Evolutionary conservation across 2,888 invertebrate species (phyloP), one percentile per base, ranked within the genome.

Genomic region (Polydrusus pterygomalis): DNA sequence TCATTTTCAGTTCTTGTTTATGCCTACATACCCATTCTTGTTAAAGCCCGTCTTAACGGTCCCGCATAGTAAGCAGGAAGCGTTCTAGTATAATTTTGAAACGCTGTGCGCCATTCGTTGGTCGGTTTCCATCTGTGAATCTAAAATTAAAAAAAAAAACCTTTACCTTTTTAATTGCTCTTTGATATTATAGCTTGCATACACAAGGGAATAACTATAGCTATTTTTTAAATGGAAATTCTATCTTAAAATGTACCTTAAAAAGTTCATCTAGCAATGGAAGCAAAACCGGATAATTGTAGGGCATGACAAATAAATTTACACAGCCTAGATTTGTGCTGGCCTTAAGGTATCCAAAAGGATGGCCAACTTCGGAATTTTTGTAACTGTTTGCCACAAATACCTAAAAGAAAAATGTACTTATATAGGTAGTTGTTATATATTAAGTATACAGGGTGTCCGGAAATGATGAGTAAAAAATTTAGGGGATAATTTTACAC

Each of bases 301-400:
- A 99, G 30, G 99, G 99, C 91, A 99, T 93, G 6, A 99, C 97
- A 88, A 98, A 98, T 77, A 99, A 89, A 89, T 98, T 98, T 47
- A 99, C 99, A 86, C 97, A 96, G 0, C 93, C 95, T 77, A 98
- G 90, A 85, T 96, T 96, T 6, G 97, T 97, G 80, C 97, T 96
- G 0, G 98, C 96, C 89, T 99, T 99, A 74, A 99, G 88, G 87
- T 99, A 99, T 15, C 99, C 99, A 88, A 99, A 99, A 0, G 99
- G 98, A 87, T 95, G 94, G 56, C 96, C 96, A 62, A 96, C 92
- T 85, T 97, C 97, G 74, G 93, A 92, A 64, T 94, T 93, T 86
- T 97, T 97, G 84, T 95, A 95, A 82, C 97, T 97, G 88, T 96
- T 97, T 0, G 95, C 93, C 15, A 97, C 94, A 87, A 94, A 97